These are phyloP conservation scores for Protophormia terraenovae DNA, from an alignment of 2,888 invertebrate genomes.

Conservation along the genomic window DNA sequence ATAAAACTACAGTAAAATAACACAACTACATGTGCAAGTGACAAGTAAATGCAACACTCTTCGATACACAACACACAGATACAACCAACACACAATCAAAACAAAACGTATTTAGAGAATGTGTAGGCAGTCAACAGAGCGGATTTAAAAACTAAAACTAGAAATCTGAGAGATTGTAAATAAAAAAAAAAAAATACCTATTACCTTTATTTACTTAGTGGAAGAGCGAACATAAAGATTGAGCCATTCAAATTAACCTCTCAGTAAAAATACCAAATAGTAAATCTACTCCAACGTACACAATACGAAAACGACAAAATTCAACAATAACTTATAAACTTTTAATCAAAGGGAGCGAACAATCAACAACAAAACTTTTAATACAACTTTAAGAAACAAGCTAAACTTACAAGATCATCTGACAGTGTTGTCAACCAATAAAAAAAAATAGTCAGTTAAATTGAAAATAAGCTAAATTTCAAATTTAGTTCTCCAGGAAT, in stretches of 20 bases:
- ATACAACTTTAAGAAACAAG: background rate
- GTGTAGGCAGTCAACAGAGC: conserved; percentile 51
- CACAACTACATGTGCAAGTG: conserved; percentile 27
- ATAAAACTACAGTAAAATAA: conserved; percentile 39
- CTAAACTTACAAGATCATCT: background rate
- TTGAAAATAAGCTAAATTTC: background rate
- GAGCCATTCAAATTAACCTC: background rate
- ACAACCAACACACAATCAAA: background rate
- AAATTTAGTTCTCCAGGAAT: no score
- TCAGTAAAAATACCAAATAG: no score
- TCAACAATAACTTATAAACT: background rate
- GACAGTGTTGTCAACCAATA: background rate
- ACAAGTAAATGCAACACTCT: conserved; percentile 22
- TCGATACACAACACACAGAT: conserved; percentile 1
- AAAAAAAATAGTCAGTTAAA: background rate
- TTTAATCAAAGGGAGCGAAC: background rate
- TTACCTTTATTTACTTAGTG: no score
- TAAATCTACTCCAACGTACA: background rate
- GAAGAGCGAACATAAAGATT: no score
- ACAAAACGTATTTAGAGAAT: conserved; percentile 10
- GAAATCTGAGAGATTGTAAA: conserved; percentile 9
- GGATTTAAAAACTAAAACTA: background rate
- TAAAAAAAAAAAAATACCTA: background rate
- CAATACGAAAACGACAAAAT: background rate
- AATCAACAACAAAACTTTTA: background rate